phyloP scores from a whole-genome alignment of 2,888 invertebrate genomes.

The Aspidiotus rigidus region DNA sequence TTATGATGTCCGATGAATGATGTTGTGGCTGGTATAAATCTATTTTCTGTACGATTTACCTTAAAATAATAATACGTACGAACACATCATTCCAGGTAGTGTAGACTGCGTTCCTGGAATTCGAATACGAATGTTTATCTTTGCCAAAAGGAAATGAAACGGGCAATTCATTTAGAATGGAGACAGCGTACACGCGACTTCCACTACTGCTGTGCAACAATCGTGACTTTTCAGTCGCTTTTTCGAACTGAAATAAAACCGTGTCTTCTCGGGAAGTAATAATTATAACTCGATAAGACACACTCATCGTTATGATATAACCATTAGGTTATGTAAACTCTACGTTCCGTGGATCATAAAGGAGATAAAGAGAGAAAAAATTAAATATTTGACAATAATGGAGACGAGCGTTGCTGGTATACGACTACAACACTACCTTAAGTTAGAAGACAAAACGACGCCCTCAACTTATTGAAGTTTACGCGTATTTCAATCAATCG shows the following conservation, averaged over 20 bases:
- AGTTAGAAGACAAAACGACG: no score
- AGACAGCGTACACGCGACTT: background rate
- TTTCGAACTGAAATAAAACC: background rate
- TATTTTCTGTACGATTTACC: no score
- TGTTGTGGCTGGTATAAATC: no score
- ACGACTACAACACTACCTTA: no score
- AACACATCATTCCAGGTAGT: no score
- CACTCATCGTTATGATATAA: background rate
- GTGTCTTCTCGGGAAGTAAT: constrained; percentile 1
- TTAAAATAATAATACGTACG: no score
- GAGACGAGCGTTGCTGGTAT: background rate
- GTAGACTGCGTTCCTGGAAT: no score
- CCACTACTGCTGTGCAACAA: background rate
- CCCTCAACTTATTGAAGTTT: no score
- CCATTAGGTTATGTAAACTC: background rate
- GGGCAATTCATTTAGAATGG: background rate
- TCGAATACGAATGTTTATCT: no score
- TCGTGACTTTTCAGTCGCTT: background rate
- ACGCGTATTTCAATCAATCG: no score
- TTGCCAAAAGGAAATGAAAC: no score
- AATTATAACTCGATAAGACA: constrained; percentile 4
- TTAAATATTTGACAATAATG: background rate
- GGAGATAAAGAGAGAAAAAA: background rate
- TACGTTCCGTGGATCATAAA: background rate
- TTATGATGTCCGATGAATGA: no score